A percentile compares a stretch with the other conserved stretches of the same genome.
Conservation (phyloP, 1,140 invertebrate genomes). For the Physella acuta region DNA sequence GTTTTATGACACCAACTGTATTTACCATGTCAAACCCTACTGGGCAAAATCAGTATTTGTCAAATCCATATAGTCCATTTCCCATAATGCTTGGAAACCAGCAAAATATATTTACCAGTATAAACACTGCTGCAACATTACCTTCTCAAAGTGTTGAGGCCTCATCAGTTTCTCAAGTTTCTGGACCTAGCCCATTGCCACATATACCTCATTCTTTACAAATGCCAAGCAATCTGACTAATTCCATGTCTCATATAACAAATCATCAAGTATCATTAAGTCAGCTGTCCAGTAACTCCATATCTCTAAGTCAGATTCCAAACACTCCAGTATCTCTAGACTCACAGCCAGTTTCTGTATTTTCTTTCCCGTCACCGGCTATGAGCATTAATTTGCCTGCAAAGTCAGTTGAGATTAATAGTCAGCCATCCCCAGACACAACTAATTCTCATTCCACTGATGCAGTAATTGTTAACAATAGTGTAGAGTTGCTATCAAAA, state of each 20-base stretch:
- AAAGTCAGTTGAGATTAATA: slow-evolving; percentile 11
- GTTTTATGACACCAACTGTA: slow-evolving; percentile 28
- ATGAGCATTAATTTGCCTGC: slow-evolving; percentile 5
- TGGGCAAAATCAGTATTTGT: slow-evolving; percentile 26
- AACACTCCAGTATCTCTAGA: background rate
- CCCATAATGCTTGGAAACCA: slow-evolving; percentile 34
- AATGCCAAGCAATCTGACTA: background rate
- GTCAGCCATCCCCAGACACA: slow-evolving; percentile 14
- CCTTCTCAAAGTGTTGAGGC: slow-evolving; percentile 14
- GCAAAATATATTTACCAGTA: slow-evolving; percentile 22
- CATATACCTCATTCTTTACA: slow-evolving; percentile 3
- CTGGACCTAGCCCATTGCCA: background rate
- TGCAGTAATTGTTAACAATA: background rate
- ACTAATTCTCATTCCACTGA: slow-evolving; percentile 5
- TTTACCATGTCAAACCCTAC: slow-evolving; percentile 27
- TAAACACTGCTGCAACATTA: slow-evolving; percentile 15
- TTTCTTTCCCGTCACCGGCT: slow-evolving; percentile 19
- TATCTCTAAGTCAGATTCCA: background rate
- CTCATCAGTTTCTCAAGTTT: background rate
- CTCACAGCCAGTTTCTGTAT: slow-evolving; percentile 17
- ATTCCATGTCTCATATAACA: background rate
- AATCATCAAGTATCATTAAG: background rate
- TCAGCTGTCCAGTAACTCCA: background rate
- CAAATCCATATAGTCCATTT: slow-evolving; percentile 28
- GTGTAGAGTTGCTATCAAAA: background rate